A percentile compares a stretch with the other conserved stretches of the same genome.
Evolutionary conservation across 2,888 invertebrate genomes (phyloP).

Genomic region (Cheilosia vulpina): DNA sequence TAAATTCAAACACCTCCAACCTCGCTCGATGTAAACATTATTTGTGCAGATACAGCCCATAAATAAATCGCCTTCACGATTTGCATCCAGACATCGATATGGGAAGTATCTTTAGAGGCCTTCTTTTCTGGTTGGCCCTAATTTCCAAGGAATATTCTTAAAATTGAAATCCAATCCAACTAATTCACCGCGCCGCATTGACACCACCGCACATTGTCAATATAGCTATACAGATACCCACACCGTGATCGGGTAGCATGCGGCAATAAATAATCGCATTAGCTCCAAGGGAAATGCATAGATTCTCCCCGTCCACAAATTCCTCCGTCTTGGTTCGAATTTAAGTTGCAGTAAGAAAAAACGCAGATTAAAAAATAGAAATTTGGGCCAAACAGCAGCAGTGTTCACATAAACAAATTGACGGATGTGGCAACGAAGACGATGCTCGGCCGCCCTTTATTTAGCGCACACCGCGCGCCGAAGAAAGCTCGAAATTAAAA

Average conservation of each 20-base stretch:
- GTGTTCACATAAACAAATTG: constrained; percentile 62
- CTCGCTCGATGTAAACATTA: constrained; percentile 55
- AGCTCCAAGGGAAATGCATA: constrained; percentile 12
- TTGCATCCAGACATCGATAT: constrained; percentile 8
- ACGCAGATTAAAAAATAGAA: constrained; percentile 38
- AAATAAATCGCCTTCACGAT: constrained; percentile 34
- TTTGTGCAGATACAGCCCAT: constrained; percentile 55
- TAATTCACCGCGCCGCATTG: constrained; percentile 36
- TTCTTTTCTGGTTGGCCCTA: constrained; percentile 10
- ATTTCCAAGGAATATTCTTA: constrained; percentile 52
- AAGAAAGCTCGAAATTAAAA: constrained; percentile 67
- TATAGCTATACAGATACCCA: constrained; percentile 24
- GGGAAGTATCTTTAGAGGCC: background rate
- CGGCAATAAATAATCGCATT: constrained; percentile 63
- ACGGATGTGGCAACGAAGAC: constrained; percentile 54
- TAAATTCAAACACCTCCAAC: constrained; percentile 60
- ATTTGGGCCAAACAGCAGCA: constrained; percentile 64
- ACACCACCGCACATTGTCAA: constrained; percentile 37
- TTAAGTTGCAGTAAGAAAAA: constrained; percentile 39
- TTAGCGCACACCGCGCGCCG: constrained; percentile 5
- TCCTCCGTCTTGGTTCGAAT: constrained; percentile 22
- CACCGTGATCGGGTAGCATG: constrained; percentile 45
- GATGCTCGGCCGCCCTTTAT: constrained; percentile 41
- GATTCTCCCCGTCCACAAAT: constrained; percentile 1
- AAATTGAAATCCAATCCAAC: constrained; percentile 57